A percentile compares a stretch with the other conserved stretches of the same genome.
phyloP scores from a whole-genome alignment of 2,888 invertebrate species.

The Archaeoteleia sp. region DNA sequence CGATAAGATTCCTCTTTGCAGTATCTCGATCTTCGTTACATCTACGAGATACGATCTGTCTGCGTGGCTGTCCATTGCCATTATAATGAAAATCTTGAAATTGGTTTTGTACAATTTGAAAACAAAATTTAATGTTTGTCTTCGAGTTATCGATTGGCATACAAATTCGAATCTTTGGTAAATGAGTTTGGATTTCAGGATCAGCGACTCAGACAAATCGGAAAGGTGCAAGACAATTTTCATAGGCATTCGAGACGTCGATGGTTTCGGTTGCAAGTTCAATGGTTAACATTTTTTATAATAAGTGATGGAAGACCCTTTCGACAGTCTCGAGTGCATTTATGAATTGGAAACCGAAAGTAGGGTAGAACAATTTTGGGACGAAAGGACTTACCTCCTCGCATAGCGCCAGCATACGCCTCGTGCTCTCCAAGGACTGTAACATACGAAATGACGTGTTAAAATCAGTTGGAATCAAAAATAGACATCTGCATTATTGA shows the following conservation, averaged over 20 bases:
- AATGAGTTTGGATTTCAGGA: no score
- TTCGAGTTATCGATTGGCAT: no score
- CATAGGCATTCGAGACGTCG: conserved; percentile 2
- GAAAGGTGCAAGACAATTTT: background rate
- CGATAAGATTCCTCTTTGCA: conserved; percentile 54
- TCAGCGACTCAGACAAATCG: background rate
- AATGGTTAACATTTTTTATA: background rate
- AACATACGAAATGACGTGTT: conserved; percentile 64
- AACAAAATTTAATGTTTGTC: no score
- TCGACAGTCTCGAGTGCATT: conserved; percentile 1
- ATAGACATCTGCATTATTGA: no score
- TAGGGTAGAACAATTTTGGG: conserved; percentile 16
- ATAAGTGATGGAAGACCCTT: conserved; percentile 11
- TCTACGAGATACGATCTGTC: conserved; percentile 14
- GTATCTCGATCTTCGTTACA: conserved; percentile 37
- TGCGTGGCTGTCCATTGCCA: conserved; percentile 7
- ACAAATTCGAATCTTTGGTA: no score
- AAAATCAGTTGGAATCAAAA: no score
- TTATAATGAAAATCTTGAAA: no score
- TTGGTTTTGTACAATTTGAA: no score
- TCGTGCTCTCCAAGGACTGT: conserved; percentile 93
- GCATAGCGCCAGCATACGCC: conserved; percentile 93
- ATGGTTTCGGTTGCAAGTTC: background rate
- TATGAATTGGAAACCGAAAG: conserved; percentile 13
- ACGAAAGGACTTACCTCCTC: conserved; percentile 86